phyloP scores from a whole-genome alignment of 2,888 invertebrate genomes.

The Ischnura elegans region DNA sequence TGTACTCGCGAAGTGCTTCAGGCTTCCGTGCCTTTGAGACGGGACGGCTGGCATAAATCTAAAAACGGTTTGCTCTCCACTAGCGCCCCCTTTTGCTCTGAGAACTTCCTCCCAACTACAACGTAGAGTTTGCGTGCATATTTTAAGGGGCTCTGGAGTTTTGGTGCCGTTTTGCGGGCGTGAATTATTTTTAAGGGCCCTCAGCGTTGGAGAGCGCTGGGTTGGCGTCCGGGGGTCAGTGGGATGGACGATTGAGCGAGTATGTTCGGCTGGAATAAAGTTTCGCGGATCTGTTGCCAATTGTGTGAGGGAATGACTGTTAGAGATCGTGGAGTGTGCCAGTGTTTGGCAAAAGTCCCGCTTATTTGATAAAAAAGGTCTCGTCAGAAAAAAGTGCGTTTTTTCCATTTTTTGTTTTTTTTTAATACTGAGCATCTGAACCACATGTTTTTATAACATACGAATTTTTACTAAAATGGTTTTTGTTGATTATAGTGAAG shows the following conservation, averaged over 20 bases:
- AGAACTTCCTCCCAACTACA: conserved; percentile 43
- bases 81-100: not conserved
- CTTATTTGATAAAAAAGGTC: not conserved
- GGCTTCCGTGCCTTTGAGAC: not conserved
- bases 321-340: not conserved
- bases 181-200: conserved; percentile 17
- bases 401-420: too few relatives aligned
- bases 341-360: not conserved
- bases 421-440: too few relatives aligned
- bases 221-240: not conserved
- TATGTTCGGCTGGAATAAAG: not conserved
- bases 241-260: not conserved
- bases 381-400: not conserved
- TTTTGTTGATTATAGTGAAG: too few relatives aligned
- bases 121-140: conserved; percentile 35
- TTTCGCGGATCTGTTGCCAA: not conserved
- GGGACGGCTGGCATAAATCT: conserved; percentile 41
- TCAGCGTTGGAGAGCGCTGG: not conserved
- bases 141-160: conserved; percentile 23
- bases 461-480: too few relatives aligned
- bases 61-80: conserved; percentile 34
- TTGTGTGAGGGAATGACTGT: not conserved
- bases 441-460: too few relatives aligned
- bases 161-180: conserved; percentile 29
- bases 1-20: conserved; percentile 12